Conservation (phyloP, 2,888 invertebrate species). For the Erannis defoliaria region DNA sequence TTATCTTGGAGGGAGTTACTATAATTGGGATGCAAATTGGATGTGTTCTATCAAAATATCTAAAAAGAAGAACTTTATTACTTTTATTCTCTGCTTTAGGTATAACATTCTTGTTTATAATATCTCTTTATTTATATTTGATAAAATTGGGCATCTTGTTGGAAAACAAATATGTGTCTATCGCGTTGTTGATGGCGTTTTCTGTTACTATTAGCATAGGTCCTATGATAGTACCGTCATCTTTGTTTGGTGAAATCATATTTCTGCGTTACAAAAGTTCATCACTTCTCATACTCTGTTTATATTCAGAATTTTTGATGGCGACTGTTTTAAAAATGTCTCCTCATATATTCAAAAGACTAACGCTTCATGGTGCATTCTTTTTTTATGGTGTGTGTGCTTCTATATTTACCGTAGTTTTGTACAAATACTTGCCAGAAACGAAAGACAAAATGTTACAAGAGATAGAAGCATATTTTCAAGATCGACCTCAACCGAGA, state of each 20-base stretch:
- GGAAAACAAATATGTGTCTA: constrained; percentile 60
- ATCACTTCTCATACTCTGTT: constrained; percentile 55
- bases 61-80: constrained; percentile 62
- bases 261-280: constrained; percentile 62
- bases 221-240: constrained; percentile 65
- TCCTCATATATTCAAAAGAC: constrained; percentile 56
- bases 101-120: constrained; percentile 58
- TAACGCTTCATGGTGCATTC: constrained; percentile 64
- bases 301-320: constrained; percentile 57
- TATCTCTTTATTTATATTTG: constrained; percentile 65
- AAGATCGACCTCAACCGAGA: constrained; percentile 44
- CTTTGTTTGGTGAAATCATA: constrained; percentile 66
- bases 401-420: constrained; percentile 54
- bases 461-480: constrained; percentile 62
- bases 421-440: constrained; percentile 61
- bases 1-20: constrained; percentile 69
- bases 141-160: constrained; percentile 49
- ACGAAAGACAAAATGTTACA: constrained; percentile 63
- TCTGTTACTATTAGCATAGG: constrained; percentile 67
- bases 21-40: constrained; percentile 68
- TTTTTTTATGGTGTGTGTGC: constrained; percentile 58
- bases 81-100: constrained; percentile 58
- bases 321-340: constrained; percentile 62
- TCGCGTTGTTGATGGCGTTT: constrained; percentile 58
- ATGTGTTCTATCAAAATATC: constrained; percentile 58